These are phyloP conservation scores for Ciconia boyciana DNA, from an alignment of 2,113 vertebrate genomes.

Conservation along the genomic window DNA sequence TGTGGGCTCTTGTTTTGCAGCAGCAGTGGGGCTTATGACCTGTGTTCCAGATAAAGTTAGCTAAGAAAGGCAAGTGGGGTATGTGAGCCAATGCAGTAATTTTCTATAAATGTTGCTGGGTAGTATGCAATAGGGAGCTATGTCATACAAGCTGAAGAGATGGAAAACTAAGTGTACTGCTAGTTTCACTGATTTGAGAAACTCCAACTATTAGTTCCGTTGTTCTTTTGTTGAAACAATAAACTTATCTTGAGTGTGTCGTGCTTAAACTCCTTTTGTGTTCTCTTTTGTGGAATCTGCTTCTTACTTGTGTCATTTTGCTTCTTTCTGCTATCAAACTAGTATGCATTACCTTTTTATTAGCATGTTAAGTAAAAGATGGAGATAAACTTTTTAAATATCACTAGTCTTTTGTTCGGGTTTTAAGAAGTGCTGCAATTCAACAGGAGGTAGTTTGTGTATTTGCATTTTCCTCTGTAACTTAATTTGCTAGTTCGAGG, in stretches of 20 bases:
- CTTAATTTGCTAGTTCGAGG: not conserved
- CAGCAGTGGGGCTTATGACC: not conserved
- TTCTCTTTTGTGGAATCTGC: not conserved
- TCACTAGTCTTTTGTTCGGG: not conserved
- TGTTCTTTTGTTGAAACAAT: not conserved
- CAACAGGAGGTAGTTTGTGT: not conserved
- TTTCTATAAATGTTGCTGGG: not conserved
- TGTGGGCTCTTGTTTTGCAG: not conserved
- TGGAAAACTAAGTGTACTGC: not conserved
- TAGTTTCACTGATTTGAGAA: not conserved
- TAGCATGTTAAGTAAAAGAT: not conserved
- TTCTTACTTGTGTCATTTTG: not conserved
- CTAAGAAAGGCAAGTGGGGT: not conserved
- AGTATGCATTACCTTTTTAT: not conserved
- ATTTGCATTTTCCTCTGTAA: not conserved
- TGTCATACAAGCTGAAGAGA: not conserved
- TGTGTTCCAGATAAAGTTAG: not conserved
- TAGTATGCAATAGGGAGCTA: not conserved
- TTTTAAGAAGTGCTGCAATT: not conserved
- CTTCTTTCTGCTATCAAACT: not conserved
- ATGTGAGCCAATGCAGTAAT: not conserved
- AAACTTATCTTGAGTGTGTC: not conserved
- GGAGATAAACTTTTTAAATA: not conserved
- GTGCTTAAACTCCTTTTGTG: not conserved
- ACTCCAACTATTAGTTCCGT: not conserved